Evolutionary conservation across 2,797 vertebrate genomes (phyloP), one percentile per base, ranked within the genome.

Genomic region (Thalassophryne amazonica): DNA sequence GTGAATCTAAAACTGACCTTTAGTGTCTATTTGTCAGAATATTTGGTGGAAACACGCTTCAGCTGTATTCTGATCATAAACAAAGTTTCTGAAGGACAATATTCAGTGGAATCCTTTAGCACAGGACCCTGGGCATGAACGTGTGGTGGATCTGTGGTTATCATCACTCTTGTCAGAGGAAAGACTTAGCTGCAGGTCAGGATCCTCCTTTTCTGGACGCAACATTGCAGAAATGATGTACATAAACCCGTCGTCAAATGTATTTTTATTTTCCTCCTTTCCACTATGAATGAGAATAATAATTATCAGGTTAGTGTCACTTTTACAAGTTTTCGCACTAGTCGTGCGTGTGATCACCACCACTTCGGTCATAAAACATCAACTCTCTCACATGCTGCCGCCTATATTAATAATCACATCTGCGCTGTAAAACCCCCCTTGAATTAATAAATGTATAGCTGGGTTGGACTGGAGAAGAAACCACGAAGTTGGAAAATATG

Each of bases 51-150:
- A 8, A 94, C 65, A 25, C 51, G 46, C 2, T 63, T 63, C 19
- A 93, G 76, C 4, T 71, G 62, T 30, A 77, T 88, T 53, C 85
- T 85, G 69, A 91, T 92, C 62, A 93, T 60, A 73, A 80, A 73
- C 29, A 92, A 18, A 9, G 61, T 53, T 10, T 83, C 60, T 0
- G 75, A 35, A 43, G 76, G 15, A 14, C 39, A 59, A 16, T 23
- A 5, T 4, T 60, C 12, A 13, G 24, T 13, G 4, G 17, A 19
- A 4, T 73, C 55, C 33, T 47, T 39, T 15, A 24, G 14, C 25
- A 34, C 39, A 4, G 11, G 24, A 2, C 63, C 60, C 59, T 35
- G 37, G 10, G 53, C 41, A 4, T 30, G 19, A 6, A 5, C n/a
- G n/a, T 2, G 33, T 4, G 6, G 21, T 27, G 38, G 15, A 43